Percentiles rank a stretch among this genome's conserved stretches.
Evolutionary conservation across 1,140 invertebrate species (phyloP).

Genomic region (Meloidogyne floridensis): DNA sequence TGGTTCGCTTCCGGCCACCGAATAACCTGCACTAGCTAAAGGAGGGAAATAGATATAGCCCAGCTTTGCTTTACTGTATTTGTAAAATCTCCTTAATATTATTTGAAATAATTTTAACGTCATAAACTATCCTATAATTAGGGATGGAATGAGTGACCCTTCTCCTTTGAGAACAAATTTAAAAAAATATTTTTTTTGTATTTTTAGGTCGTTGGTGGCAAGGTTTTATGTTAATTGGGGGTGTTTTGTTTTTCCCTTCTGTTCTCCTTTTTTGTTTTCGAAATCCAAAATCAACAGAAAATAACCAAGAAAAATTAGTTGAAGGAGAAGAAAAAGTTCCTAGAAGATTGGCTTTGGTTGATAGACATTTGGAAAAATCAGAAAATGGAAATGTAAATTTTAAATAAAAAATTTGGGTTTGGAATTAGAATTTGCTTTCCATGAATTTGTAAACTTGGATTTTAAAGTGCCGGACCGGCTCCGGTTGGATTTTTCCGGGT

Average conservation of each 20-base stretch:
- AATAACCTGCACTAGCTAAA: no score
- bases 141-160: no score
- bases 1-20: no score
- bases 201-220: constrained; percentile 53
- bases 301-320: constrained; percentile 12
- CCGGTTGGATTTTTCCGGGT: no score
- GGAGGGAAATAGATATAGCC: no score
- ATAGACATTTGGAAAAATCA: constrained; percentile 53
- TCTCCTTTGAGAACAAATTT: neutral
- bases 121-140: no score
- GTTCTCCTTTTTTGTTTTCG: constrained; percentile 59
- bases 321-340: constrained; percentile 16
- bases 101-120: no score
- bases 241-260: constrained; percentile 47
- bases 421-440: no score
- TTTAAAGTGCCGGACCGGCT: no score
- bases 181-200: neutral
- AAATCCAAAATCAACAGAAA: constrained; percentile 30
- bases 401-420: neutral
- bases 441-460: no score
- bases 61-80: no score
- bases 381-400: constrained; percentile 16
- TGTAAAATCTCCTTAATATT: no score
- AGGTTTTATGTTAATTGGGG: constrained; percentile 57
- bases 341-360: constrained; percentile 50